Percentiles rank a stretch among this genome's conserved stretches.
Evolutionary conservation across 1,140 invertebrate genomes (phyloP).

Genomic region (Heliconius congener): DNA sequence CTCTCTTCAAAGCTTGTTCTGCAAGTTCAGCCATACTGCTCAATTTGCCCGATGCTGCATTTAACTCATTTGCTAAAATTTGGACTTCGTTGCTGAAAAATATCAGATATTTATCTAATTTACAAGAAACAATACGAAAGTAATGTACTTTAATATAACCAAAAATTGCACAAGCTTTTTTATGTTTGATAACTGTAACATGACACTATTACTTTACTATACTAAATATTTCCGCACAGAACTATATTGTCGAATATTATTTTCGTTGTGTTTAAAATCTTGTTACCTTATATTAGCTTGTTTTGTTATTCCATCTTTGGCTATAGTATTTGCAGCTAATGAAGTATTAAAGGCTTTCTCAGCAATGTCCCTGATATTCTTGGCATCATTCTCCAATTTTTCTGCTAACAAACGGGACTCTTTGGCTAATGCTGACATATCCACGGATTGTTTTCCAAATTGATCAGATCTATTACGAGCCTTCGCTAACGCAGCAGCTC

Average conservation of each 20-base stretch:
- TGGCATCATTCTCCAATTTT: constrained; percentile 88
- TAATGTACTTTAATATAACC: too few species aligned
- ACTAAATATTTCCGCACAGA: too few species aligned
- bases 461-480: constrained; percentile 91
- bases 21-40: constrained; percentile 86
- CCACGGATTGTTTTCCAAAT: constrained; percentile 94
- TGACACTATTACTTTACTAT: too few species aligned
- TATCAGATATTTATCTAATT: not conserved
- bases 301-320: constrained; percentile 89
- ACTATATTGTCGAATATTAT: too few species aligned
- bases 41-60: constrained; percentile 84
- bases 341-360: constrained; percentile 92
- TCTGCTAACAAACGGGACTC: constrained; percentile 91
- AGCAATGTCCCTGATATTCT: constrained; percentile 88
- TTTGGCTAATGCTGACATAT: constrained; percentile 95
- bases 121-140: not conserved
- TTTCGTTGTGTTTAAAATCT: too few species aligned
- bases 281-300: constrained; percentile 88
- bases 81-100: constrained; percentile 84
- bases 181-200: too few species aligned
- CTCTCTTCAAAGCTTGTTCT: constrained; percentile 86
- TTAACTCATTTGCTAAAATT: constrained; percentile 82
- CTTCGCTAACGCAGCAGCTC: constrained; percentile 87
- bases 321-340: constrained; percentile 89
- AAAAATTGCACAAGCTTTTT: not conserved